A percentile compares a stretch with the other conserved stretches of the same genome.
These are phyloP conservation scores for Lasioglossum vierecki DNA, from an alignment of 2,888 invertebrate species.

Conservation along the genomic window DNA sequence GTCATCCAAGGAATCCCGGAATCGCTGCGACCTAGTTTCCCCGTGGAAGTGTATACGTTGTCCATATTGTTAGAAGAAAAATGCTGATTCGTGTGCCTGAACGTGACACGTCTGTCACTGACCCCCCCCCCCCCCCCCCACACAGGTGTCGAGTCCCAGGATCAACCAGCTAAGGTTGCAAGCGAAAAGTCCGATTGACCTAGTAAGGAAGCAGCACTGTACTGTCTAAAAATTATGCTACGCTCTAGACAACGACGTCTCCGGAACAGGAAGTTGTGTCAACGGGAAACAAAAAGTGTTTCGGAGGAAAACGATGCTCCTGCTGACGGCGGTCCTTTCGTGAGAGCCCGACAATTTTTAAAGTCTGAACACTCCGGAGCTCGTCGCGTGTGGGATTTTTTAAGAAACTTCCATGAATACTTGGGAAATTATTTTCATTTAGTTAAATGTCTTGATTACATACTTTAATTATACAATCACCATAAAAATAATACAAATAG, in stretches of 20 bases:
- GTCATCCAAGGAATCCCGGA: not conserved
- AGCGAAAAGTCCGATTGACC: slow-evolving; percentile 11
- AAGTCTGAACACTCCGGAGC: not conserved
- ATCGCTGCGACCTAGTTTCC: not conserved
- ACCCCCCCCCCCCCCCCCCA: no score
- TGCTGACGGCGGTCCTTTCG: slow-evolving; percentile 1
- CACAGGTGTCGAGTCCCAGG: not conserved
- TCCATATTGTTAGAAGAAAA: not conserved
- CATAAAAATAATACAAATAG: not conserved
- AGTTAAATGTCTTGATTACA: not conserved
- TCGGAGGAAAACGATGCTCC: not conserved
- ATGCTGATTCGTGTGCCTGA: not conserved
- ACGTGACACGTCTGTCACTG: not conserved
- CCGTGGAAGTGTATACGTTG: not conserved
- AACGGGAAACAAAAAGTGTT: slow-evolving; percentile 9
- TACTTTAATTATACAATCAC: not conserved
- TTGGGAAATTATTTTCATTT: not conserved
- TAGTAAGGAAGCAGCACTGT: not conserved
- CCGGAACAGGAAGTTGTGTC: not conserved
- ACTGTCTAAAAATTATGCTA: slow-evolving; percentile 8
- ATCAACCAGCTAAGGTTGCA: not conserved
- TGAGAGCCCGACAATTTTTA: not conserved
- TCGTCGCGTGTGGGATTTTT: not conserved
- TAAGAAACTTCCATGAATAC: not conserved
- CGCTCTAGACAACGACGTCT: slow-evolving; percentile 8